These are phyloP conservation scores for Diaphora mendica DNA, from an alignment of 2,888 invertebrate species.

Conservation along the genomic window DNA sequence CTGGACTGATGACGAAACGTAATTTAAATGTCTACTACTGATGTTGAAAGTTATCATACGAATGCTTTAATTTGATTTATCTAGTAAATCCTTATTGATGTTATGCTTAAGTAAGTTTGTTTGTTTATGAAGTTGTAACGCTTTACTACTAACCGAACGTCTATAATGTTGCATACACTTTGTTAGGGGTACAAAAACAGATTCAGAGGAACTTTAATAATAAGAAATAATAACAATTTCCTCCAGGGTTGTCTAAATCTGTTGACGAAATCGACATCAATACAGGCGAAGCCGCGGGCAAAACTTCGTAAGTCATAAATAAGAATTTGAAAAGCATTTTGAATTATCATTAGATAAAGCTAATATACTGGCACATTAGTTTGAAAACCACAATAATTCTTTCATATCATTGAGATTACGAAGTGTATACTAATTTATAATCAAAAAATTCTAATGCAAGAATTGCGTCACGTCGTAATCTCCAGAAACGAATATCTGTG, in stretches of 20 bases:
- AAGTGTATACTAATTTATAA: slow-evolving; percentile 62
- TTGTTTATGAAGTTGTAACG: not conserved
- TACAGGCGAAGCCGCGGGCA: not conserved
- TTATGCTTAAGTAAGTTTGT: not conserved
- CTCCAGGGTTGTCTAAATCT: not conserved
- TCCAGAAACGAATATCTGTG: slow-evolving; percentile 55
- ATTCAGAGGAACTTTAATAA: too few relatives aligned
- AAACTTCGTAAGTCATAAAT: slow-evolving; percentile 38
- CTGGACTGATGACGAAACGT: slow-evolving; percentile 24
- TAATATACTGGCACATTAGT: slow-evolving; percentile 58
- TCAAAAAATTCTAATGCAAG: slow-evolving; percentile 63
- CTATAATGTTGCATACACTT: not conserved
- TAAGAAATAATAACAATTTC: not conserved
- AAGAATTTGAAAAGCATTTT: slow-evolving; percentile 52
- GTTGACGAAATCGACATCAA: not conserved
- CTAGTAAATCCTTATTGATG: slow-evolving; percentile 26
- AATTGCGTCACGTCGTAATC: slow-evolving; percentile 64
- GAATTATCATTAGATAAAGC: slow-evolving; percentile 50
- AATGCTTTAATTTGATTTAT: slow-evolving; percentile 46
- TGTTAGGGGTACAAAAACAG: not conserved
- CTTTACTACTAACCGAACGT: not conserved
- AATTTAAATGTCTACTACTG: slow-evolving; percentile 39
- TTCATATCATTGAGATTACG: slow-evolving; percentile 64
- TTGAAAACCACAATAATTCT: slow-evolving; percentile 65
- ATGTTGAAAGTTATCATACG: slow-evolving; percentile 41